Conservation (phyloP, 2,888 invertebrate species). For the Phyllotreta striolata region DNA sequence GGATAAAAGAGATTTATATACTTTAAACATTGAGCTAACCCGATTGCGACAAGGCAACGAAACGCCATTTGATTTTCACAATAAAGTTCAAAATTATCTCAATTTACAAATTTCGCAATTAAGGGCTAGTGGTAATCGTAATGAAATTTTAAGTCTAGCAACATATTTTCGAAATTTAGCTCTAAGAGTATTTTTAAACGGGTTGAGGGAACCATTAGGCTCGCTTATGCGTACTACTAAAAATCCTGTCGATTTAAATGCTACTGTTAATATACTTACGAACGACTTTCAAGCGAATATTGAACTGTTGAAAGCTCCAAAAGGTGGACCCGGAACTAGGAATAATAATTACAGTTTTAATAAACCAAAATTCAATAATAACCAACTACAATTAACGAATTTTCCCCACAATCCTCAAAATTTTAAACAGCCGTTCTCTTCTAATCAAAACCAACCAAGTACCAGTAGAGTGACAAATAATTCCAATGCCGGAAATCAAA, state of each 20-base stretch:
- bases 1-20: slow-evolving; percentile 34
- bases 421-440: too few relatives aligned
- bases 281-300: slow-evolving; percentile 9
- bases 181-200: slow-evolving; percentile 20
- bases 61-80: slow-evolving; percentile 36
- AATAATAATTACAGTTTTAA: too few relatives aligned
- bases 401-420: too few relatives aligned
- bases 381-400: too few relatives aligned
- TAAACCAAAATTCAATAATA: too few relatives aligned
- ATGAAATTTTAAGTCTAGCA: too few relatives aligned
- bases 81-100: slow-evolving; percentile 29
- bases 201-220: slow-evolving; percentile 28
- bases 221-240: slow-evolving; percentile 29
- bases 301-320: too few relatives aligned
- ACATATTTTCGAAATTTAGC: slow-evolving; percentile 4
- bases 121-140: too few relatives aligned
- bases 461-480: too few relatives aligned
- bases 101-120: slow-evolving; percentile 13
- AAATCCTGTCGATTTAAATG: slow-evolving; percentile 20
- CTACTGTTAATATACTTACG: slow-evolving; percentile 1
- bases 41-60: slow-evolving; percentile 35
- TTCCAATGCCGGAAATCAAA: slow-evolving; percentile 7
- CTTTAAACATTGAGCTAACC: slow-evolving; percentile 33
- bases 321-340: too few relatives aligned
- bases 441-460: too few relatives aligned